phyloP scores from a whole-genome alignment of 2,888 invertebrate species.

The Pollenia amentaria region DNA sequence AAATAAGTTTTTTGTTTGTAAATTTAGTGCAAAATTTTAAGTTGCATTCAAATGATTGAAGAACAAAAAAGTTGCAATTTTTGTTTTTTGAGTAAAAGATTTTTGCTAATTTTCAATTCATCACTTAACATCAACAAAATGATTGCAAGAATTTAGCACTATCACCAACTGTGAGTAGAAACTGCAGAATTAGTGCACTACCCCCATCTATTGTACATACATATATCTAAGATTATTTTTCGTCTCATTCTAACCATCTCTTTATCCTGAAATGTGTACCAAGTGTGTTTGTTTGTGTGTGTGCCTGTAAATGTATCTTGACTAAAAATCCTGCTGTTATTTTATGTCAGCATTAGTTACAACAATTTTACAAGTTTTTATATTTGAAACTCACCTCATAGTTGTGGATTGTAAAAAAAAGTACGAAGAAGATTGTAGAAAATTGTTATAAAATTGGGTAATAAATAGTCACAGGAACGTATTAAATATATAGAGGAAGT shows the following conservation, averaged over 20 bases:
- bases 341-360: slow-evolving; percentile 72
- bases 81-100: too few species aligned
- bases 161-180: too few species aligned
- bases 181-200: too few species aligned
- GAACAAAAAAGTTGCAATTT: too few species aligned
- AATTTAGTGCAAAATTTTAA: too few species aligned
- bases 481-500: slow-evolving; percentile 40
- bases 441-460: slow-evolving; percentile 70
- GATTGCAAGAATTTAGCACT: too few species aligned
- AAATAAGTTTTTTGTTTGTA: too few species aligned
- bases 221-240: slow-evolving; percentile 44
- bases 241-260: background rate
- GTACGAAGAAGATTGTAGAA: slow-evolving; percentile 50
- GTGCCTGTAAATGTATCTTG: slow-evolving; percentile 4
- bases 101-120: too few species aligned
- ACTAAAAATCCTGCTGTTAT: slow-evolving; percentile 70
- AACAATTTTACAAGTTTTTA: slow-evolving; percentile 66
- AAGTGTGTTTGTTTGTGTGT: slow-evolving; percentile 16
- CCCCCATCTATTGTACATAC: too few species aligned
- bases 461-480: slow-evolving; percentile 65
- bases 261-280: slow-evolving; percentile 2
- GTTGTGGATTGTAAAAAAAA: slow-evolving; percentile 46
- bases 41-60: too few species aligned
- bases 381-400: slow-evolving; percentile 59
- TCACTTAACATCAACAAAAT: too few species aligned